Conservation (phyloP, 2,888 invertebrate species). For the Drosophila anomelani region DNA sequence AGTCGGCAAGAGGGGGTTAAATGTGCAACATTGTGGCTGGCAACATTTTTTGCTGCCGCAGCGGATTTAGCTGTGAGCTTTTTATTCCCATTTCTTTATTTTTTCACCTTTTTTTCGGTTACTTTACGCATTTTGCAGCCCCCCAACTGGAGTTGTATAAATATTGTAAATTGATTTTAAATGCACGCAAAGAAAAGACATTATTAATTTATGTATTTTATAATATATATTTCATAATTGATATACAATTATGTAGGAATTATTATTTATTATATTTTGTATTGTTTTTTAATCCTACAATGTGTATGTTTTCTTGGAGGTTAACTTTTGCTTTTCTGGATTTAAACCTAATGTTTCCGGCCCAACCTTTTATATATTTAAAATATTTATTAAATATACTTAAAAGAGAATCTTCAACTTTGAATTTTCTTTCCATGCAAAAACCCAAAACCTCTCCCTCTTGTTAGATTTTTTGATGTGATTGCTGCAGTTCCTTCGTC, state of each 20-base stretch:
- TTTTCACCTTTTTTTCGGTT: constrained; percentile 7
- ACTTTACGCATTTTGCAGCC: constrained; percentile 36
- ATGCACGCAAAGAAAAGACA: constrained; percentile 5
- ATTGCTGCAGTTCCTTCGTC: constrained; percentile 73
- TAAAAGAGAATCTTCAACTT: no score
- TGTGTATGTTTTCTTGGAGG: no score
- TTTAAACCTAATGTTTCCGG: no score
- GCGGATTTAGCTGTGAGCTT: constrained; percentile 13
- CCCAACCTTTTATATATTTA: no score
- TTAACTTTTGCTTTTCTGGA: no score
- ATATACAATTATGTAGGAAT: no score
- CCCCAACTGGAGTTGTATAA: constrained; percentile 48
- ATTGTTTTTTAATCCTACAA: no score
- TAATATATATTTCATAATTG: no score
- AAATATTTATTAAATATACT: no score
- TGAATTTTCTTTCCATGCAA: background rate
- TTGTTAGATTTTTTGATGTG: constrained; percentile 62
- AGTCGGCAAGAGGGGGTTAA: constrained; percentile 23
- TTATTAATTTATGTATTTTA: background rate
- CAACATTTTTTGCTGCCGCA: constrained; percentile 37
- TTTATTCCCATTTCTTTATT: constrained; percentile 6
- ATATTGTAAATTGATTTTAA: constrained; percentile 72
- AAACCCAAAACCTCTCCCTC: background rate
- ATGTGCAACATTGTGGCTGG: constrained; percentile 53
- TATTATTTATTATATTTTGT: no score